These are phyloP conservation scores for Propithecus perrieri DNA, from an alignment of 2,797 vertebrate species.

Conservation along the genomic window DNA sequence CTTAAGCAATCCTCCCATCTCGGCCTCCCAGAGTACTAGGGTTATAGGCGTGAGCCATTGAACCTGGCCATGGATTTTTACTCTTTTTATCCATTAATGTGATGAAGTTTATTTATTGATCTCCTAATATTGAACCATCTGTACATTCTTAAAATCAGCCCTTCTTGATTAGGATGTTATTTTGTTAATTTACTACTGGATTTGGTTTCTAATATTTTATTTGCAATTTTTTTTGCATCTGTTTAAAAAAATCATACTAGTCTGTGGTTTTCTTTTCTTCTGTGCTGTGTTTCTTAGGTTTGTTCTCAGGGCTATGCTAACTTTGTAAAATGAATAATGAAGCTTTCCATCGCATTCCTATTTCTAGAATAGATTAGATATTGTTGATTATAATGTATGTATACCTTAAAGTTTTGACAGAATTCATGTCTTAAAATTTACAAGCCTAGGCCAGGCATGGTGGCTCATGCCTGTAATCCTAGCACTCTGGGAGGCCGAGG, in stretches of 20 bases:
- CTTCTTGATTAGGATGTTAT: not conserved
- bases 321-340: slow-evolving; percentile 47
- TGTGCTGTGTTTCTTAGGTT: not conserved
- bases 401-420: slow-evolving; percentile 13
- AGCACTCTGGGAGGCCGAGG: no score
- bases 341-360: not conserved
- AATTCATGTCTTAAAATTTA: not conserved
- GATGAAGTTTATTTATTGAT: not conserved
- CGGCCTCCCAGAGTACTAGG: not conserved
- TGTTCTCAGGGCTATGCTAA: not conserved
- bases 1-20: not conserved
- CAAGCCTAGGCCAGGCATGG: no score
- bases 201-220: not conserved
- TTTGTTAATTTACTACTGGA: not conserved
- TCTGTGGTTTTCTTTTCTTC: not conserved
- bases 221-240: not conserved
- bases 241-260: slow-evolving; percentile 30
- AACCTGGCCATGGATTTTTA: not conserved
- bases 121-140: not conserved
- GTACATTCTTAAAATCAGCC: slow-evolving; percentile 1
- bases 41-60: not conserved
- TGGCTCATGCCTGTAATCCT: no score
- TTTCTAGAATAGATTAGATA: not conserved
- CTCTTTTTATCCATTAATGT: slow-evolving; percentile 12
- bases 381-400: not conserved